Percentiles rank a stretch among this genome's conserved stretches.
These are phyloP conservation scores for Nilaparvata lugens DNA, from an alignment of 1,140 invertebrate species.

Conservation along the genomic window DNA sequence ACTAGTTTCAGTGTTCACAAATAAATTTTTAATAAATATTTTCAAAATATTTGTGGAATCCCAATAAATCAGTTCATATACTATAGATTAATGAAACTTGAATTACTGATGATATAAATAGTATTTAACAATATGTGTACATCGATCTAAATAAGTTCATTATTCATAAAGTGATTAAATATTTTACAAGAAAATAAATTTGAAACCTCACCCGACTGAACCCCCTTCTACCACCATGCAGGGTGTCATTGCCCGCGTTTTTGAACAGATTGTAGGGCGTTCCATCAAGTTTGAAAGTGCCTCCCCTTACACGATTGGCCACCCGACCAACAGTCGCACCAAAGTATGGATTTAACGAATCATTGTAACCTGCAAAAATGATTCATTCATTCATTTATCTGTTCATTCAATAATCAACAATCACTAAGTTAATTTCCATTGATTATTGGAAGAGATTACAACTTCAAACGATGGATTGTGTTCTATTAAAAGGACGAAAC, in stretches of 20 bases:
- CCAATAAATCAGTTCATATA: too few species aligned
- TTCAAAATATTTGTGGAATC: too few species aligned
- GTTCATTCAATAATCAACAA: too few species aligned
- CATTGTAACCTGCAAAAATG: constrained; percentile 45
- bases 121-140: too few species aligned
- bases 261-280: constrained; percentile 56
- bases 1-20: too few species aligned
- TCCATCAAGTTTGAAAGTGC: constrained; percentile 57
- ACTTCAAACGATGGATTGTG: neutral
- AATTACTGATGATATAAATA: too few species aligned
- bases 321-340: constrained; percentile 82
- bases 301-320: constrained; percentile 72
- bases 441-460: neutral
- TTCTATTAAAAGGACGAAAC: neutral
- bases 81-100: too few species aligned
- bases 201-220: constrained; percentile 66
- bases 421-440: neutral
- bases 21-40: too few species aligned
- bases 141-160: too few species aligned
- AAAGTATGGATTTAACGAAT: constrained; percentile 61
- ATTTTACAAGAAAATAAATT: too few species aligned
- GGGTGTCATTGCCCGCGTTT: constrained; percentile 58
- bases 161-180: too few species aligned
- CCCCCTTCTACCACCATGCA: constrained; percentile 80
- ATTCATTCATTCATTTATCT: neutral